Conservation (phyloP, 2,113 vertebrate genomes). For the Triplophysa dalaica region DNA sequence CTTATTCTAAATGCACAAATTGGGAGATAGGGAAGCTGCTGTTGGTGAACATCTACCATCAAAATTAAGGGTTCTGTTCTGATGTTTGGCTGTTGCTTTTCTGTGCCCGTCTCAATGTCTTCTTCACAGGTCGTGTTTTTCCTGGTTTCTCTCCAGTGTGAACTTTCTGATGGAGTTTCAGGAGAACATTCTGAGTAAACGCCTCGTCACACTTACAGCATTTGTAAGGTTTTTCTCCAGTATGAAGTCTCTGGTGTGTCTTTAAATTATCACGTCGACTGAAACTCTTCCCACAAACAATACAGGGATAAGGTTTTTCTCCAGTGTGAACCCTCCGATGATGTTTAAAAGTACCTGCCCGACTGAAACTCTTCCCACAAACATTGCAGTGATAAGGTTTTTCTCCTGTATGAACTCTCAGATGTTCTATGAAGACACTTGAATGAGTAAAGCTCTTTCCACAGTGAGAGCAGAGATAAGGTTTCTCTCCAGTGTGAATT, state of each 20-base stretch:
- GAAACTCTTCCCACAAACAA: not conserved
- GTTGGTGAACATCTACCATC: too few relatives aligned
- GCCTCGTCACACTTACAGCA: conserved; percentile 43
- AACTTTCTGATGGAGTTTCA: conserved; percentile 30
- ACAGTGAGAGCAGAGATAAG: not conserved
- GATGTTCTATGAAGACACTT: not conserved
- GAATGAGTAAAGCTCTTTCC: conserved; percentile 9
- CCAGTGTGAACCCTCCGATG: not conserved
- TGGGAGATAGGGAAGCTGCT: too few relatives aligned
- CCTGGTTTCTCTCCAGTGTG: conserved; percentile 16
- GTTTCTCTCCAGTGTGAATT: too few relatives aligned
- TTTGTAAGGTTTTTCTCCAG: conserved; percentile 36
- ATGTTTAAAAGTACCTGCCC: not conserved
- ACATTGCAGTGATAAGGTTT: conserved; percentile 31
- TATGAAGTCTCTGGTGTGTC: not conserved
- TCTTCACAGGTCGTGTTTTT: not conserved
- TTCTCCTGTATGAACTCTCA: conserved; percentile 37
- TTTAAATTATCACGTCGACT: not conserved
- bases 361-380: conserved; percentile 9
- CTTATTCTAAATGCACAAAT: too few relatives aligned
- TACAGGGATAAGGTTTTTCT: not conserved
- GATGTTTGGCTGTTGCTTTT: too few relatives aligned
- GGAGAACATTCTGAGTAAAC: conserved; percentile 22
- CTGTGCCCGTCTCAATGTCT: not conserved
- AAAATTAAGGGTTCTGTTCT: too few relatives aligned